Evolutionary conservation across 2,113 vertebrate genomes (phyloP).

Genomic region (Trichechus manatus): DNA sequence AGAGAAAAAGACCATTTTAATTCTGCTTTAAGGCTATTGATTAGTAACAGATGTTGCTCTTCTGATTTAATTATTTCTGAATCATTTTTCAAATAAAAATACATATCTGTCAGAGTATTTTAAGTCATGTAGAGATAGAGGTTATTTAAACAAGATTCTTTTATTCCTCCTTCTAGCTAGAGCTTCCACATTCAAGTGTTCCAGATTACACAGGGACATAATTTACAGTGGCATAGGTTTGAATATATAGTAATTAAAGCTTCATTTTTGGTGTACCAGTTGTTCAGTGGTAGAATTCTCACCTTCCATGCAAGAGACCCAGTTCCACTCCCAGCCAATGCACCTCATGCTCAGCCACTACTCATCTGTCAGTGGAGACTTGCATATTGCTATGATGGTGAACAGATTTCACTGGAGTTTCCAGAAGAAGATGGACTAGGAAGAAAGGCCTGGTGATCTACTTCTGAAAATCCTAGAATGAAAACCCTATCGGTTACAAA

Average conservation of each 20-base stretch:
- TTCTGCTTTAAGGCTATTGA: conserved; percentile 84
- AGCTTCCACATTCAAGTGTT: conserved; percentile 65
- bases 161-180: conserved; percentile 63
- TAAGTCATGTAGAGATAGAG: conserved; percentile 83
- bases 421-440: background rate
- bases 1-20: conserved; percentile 85
- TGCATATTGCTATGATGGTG: background rate
- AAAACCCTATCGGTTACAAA: background rate
- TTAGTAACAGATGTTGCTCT: conserved; percentile 89
- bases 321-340: background rate
- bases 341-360: background rate
- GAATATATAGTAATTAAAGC: background rate
- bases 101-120: conserved; percentile 87
- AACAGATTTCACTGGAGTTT: background rate
- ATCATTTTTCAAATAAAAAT: conserved; percentile 87
- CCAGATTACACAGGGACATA: background rate
- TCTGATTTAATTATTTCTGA: conserved; percentile 89
- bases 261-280: background rate
- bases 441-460: background rate
- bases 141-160: conserved; percentile 84
- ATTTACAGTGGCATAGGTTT: conserved; percentile 45
- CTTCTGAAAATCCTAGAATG: background rate
- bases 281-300: background rate
- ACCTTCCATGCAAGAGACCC: background rate
- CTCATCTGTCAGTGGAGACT: background rate